Base-by-base conservation (phyloP, 35 echinoderm and acorn worm genomes). In the Heliocidaris tuberculata region DNA sequence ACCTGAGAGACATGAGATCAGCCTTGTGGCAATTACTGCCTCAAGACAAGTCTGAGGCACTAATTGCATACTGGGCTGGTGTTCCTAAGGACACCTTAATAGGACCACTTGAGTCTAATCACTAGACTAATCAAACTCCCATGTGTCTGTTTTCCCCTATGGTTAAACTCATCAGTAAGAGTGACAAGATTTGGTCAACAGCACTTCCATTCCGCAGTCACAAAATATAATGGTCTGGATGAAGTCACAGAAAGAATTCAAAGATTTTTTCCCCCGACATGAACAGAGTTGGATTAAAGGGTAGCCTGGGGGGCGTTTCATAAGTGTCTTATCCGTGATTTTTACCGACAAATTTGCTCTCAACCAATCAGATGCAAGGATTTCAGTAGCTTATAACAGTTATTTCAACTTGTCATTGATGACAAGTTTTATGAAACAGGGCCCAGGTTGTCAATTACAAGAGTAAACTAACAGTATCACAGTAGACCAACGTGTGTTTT, bases 31-130 rank as follows among this genome's bases (percentile, higher is more conserved):
- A 78, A 78, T 7, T 78, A 24, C 19, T 6, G 65, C 27, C 65
- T 78, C 65, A 78, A 78, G 65, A n/a, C 65, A 17, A 27, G 65
- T 78, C 19, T 9, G 27, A 5, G 27, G 27, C 65, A 78, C 65
- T 78, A 78, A 78, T 78, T 78, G 65, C 65, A 27, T n/a, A n/a
- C 65, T n/a, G 65, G 65, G 6, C 65, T 78, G 17, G 17, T 78
- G 65, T 78, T 78, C 65, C 21, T 78, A 78, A 78, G 21, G 65
- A n/a, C 65, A 78, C 65, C 65, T 78, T 78, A 78, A 78, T 78
- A 78, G 65, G 65, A 78, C 65, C 65, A 78, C 65, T 78, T 78
- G 65, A 27, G 65, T 78, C 27, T n/a, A 78, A 78, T 78, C 65
- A 78, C 21, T 27, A 19, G 1, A 78, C 65, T 78, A n/a, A 17